Conservation (phyloP, 2,113 vertebrate species). For the Perccottus glenii region DNA sequence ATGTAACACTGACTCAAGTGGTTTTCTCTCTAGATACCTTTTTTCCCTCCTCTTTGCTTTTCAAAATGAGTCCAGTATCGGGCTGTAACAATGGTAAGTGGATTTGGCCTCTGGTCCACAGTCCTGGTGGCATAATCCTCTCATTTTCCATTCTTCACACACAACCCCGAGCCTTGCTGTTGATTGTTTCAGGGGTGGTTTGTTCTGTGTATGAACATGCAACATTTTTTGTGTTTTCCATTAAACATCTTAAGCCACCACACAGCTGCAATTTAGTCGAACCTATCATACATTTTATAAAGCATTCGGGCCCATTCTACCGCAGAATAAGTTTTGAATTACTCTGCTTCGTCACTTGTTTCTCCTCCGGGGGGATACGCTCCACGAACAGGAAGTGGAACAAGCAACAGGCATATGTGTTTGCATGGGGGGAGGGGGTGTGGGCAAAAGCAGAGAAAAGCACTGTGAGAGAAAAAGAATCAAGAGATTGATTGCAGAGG, state of each 20-base stretch:
- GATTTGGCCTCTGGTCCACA: slow-evolving; percentile 50
- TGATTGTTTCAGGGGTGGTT: slow-evolving; percentile 68
- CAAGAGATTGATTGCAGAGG: slow-evolving; percentile 40
- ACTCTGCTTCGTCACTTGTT: slow-evolving; percentile 61
- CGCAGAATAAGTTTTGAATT: slow-evolving; percentile 66
- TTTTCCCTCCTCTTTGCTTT: slow-evolving; percentile 22
- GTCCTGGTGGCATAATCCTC: slow-evolving; percentile 64
- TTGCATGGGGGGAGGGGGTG: slow-evolving; percentile 5
- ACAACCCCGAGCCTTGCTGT: slow-evolving; percentile 54
- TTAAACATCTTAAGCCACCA: slow-evolving; percentile 57
- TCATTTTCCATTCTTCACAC: slow-evolving; percentile 66
- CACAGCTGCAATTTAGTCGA: slow-evolving; percentile 56
- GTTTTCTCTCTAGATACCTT: slow-evolving; percentile 39
- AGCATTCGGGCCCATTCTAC: slow-evolving; percentile 19
- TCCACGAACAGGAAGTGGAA: slow-evolving; percentile 61
- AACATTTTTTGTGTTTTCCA: slow-evolving; percentile 52
- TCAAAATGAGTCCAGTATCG: slow-evolving; percentile 40
- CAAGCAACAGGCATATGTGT: slow-evolving; percentile 51
- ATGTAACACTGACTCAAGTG: slow-evolving; percentile 1
- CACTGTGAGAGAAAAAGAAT: neutral
- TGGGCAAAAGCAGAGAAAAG: neutral
- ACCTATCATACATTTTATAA: slow-evolving; percentile 57
- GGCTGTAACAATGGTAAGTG: slow-evolving; percentile 53
- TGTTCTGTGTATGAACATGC: slow-evolving; percentile 64
- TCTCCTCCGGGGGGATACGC: slow-evolving; percentile 59